A percentile compares a stretch with the other conserved stretches of the same genome.
Conservation (phyloP, 53 echinoderm and acorn worm genomes). For the Apostichopus leukothele region DNA sequence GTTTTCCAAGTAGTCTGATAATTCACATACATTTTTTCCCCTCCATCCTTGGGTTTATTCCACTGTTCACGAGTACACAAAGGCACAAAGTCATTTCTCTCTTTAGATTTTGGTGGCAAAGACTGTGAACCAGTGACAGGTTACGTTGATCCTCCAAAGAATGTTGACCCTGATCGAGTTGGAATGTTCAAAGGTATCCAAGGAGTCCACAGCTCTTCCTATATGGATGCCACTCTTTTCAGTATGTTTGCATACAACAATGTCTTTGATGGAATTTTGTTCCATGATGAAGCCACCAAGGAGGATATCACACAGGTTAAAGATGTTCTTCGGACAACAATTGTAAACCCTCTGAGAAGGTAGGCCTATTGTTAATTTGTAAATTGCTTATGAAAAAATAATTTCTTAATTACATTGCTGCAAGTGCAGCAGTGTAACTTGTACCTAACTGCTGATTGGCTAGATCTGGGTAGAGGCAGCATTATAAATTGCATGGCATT, state of each 20-base stretch:
- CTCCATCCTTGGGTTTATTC: too few relatives aligned
- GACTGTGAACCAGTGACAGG: constrained; percentile 60
- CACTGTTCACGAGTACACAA: too few relatives aligned
- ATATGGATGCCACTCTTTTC: constrained; percentile 83
- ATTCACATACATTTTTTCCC: too few relatives aligned
- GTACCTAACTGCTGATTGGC: too few relatives aligned
- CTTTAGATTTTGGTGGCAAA: constrained; percentile 72
- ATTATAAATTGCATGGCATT: too few relatives aligned
- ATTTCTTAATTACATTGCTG: too few relatives aligned
- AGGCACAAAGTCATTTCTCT: background rate
- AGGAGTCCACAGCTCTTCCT: constrained; percentile 92
- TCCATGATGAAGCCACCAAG: constrained; percentile 31
- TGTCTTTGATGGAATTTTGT: constrained; percentile 68
- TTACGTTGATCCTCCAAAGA: constrained; percentile 59
- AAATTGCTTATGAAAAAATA: too few relatives aligned
- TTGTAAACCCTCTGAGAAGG: constrained; percentile 84
- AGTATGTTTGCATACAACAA: constrained; percentile 85
- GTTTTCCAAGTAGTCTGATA: too few relatives aligned
- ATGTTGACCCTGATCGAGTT: constrained; percentile 27
- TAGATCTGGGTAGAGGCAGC: too few relatives aligned
- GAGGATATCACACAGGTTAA: constrained; percentile 60
- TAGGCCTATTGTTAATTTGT: background rate
- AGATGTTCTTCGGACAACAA: constrained; percentile 64
- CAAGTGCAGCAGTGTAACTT: too few relatives aligned
- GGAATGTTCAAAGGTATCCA: constrained; percentile 81